phyloP scores from a whole-genome alignment of 2,888 invertebrate genomes.

The Cephus sareptanus region DNA sequence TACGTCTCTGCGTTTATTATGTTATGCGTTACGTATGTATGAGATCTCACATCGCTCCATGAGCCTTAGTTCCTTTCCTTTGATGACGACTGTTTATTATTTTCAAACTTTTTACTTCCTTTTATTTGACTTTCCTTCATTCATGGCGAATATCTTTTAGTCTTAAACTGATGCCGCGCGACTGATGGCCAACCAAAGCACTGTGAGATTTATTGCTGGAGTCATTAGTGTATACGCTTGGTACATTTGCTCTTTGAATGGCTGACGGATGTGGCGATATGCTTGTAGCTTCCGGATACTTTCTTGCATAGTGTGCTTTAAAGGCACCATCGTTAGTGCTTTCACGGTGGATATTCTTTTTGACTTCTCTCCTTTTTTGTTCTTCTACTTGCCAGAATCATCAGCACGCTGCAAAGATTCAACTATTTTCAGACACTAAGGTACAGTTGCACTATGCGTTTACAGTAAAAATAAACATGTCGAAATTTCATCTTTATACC shows the following conservation, averaged over 20 bases:
- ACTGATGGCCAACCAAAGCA: neutral
- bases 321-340: neutral
- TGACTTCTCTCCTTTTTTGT: neutral
- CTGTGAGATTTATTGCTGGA: neutral
- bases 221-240: neutral
- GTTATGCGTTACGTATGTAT: neutral
- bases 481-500: slow-evolving; percentile 3
- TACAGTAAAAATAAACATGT: slow-evolving; percentile 3
- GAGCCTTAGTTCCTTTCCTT: neutral
- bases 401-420: neutral
- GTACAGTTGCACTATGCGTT: neutral
- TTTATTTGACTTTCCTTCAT: neutral
- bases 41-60: neutral
- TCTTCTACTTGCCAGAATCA: neutral
- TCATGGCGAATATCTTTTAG: neutral
- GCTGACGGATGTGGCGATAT: neutral
- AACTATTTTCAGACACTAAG: neutral
- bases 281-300: neutral
- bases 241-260: neutral
- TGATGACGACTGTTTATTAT: neutral
- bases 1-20: neutral
- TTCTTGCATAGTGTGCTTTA: neutral
- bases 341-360: neutral
- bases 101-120: neutral
- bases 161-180: neutral